Conservation (phyloP, 2,888 invertebrate genomes). For the Meiosimyza decipiens region DNA sequence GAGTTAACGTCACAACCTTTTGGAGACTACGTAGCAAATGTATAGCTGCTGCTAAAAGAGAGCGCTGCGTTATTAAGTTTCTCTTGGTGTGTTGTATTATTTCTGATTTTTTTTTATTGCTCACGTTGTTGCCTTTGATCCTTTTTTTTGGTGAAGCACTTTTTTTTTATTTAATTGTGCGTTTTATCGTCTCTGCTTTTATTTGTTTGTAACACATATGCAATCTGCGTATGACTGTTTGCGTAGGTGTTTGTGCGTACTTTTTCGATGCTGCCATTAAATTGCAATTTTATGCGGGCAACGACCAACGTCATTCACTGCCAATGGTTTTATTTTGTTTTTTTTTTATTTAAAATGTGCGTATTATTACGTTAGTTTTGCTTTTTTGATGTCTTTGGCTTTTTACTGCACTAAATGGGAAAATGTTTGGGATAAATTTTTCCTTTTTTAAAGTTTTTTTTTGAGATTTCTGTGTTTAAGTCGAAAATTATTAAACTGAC, state of each 20-base stretch:
- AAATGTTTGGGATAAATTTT: too few relatives aligned
- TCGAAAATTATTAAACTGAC: too few relatives aligned
- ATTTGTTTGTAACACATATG: neutral
- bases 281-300: conserved; percentile 19
- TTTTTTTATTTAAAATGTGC: neutral
- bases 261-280: neutral
- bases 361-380: neutral
- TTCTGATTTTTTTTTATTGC: conserved; percentile 19
- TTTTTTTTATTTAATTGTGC: conserved; percentile 5
- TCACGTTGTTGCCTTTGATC: conserved; percentile 2
- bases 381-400: too few relatives aligned
- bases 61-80: neutral
- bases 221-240: neutral
- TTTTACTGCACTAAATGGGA: too few relatives aligned
- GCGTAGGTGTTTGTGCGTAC: conserved; percentile 3
- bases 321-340: neutral
- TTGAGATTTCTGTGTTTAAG: too few relatives aligned
- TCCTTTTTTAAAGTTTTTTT: too few relatives aligned
- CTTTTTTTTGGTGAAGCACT: neutral
- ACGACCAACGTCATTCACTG: conserved; percentile 19
- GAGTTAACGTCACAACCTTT: conserved; percentile 19
- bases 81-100: conserved; percentile 1
- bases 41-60: neutral
- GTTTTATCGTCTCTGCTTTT: neutral
- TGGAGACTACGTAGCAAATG: neutral